Conservation (phyloP, 2,888 invertebrate genomes). For the Hanleya hanleyi region DNA sequence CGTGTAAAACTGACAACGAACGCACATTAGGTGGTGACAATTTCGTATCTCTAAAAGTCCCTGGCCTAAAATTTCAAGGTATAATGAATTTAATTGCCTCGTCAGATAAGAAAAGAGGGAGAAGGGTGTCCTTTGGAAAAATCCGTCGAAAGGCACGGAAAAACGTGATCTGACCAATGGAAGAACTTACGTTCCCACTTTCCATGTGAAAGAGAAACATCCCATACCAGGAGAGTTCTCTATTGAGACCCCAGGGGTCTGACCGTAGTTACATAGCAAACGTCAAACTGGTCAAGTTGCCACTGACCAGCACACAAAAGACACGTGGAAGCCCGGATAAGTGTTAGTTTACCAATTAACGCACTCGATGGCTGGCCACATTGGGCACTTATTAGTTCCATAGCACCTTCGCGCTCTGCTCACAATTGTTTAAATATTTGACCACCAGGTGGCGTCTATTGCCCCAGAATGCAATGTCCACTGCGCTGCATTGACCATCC, state of each 20-base stretch:
- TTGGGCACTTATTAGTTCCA: too few species aligned
- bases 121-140: too few species aligned
- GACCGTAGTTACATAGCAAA: background rate
- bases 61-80: constrained; percentile 2
- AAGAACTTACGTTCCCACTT: constrained; percentile 2
- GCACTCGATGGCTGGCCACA: background rate
- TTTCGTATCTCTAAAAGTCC: too few species aligned
- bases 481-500: too few species aligned
- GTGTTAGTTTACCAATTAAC: constrained; percentile 11
- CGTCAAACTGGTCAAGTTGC: background rate
- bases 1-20: too few species aligned
- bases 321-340: background rate
- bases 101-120: background rate
- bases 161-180: background rate
- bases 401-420: background rate
- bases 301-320: background rate
- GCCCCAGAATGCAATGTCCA: too few species aligned
- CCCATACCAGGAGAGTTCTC: constrained; percentile 1
- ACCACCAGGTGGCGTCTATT: background rate
- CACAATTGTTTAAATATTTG: constrained; percentile 2
- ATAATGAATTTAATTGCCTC: background rate
- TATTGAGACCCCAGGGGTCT: background rate
- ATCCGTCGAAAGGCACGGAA: background rate
- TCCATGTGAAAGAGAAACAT: background rate
- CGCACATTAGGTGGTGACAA: too few species aligned